Percentiles rank a stretch among this genome's conserved stretches.
phyloP scores from a whole-genome alignment of 2,797 vertebrate species.

The Furcifer pardalis region DNA sequence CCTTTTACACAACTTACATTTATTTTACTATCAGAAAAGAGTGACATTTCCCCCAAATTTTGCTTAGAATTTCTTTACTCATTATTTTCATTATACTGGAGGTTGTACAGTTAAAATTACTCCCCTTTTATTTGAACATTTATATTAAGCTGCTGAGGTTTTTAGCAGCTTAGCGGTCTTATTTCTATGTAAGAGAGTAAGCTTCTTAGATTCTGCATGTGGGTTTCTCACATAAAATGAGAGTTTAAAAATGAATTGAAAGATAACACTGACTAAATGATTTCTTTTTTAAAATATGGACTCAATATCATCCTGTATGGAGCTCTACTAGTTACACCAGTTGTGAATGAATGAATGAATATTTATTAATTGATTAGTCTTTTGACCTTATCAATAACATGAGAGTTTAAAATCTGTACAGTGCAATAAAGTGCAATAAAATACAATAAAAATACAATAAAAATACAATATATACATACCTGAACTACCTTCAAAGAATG shows the following conservation, averaged over 20 bases:
- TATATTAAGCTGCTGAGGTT: constrained; percentile 76
- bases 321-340: constrained; percentile 39
- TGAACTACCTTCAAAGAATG: too few species aligned
- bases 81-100: constrained; percentile 78
- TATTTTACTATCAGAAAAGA: constrained; percentile 71
- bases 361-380: too few species aligned
- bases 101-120: constrained; percentile 74
- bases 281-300: constrained; percentile 62
- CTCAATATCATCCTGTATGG: constrained; percentile 37
- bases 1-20: constrained; percentile 63
- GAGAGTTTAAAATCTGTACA: too few species aligned
- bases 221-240: constrained; percentile 66
- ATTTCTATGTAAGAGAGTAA: constrained; percentile 74
- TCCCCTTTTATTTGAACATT: constrained; percentile 76
- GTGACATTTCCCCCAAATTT: constrained; percentile 60
- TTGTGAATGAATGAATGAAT: too few species aligned
- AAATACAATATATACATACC: too few species aligned
- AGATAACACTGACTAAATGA: constrained; percentile 61
- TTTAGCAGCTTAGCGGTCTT: constrained; percentile 73
- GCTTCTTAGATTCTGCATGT: constrained; percentile 69
- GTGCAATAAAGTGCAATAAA: too few species aligned
- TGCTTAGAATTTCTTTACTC: constrained; percentile 73
- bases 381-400: too few species aligned
- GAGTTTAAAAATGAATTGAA: constrained; percentile 66
- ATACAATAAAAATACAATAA: too few species aligned